Evolutionary conservation across 2,113 vertebrate species (phyloP), one percentile per base, ranked within the genome.

Genomic region (Gallinago jamesoni): DNA sequence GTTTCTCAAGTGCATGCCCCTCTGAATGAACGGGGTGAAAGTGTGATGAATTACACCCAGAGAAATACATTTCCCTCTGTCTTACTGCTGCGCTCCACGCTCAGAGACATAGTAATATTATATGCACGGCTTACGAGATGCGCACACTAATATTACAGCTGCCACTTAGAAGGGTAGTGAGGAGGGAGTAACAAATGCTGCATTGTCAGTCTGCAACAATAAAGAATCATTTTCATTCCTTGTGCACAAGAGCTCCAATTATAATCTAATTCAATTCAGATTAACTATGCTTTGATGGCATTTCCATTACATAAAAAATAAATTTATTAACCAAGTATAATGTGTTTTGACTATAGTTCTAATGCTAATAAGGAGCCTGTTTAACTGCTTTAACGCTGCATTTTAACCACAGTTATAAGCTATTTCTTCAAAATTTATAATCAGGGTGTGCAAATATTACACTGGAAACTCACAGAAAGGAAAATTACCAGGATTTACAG

Each of bases 181-280:
- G 86, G 48, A 96, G 73, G 79, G 79, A 96, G 92, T 97, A 94
- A 97, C 90, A 97, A 95, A 85, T 81, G 95, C 93, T 82, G 89
- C 84, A 96, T 97, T 96, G 95, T 96, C 94, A 93, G 59, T 87
- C 87, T 94, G 90, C 87, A 97, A 97, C 96, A 97, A 98, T 97
- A 97, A 97, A 97, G 95, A 97, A 97, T 96, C 64, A 98, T 98
- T 97, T 97, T 94, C 96, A 97, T 98, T 97, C 97, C 95, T 97
- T 77, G 88, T 74, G 91, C 97, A 96, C 96, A 98, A 98, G 91
- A 96, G 73, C 92, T 97, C 91, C 97, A 98, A 98, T 98, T 97
- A 98, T 97, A 98, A 98, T 97, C 98, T 97, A 98, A 98, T 98
- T 98, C 97, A 97, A 93, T 98, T 98, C 97, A 74, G 93, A 98